Conservation (phyloP, 2,797 vertebrate genomes). For the Spea hammondii region DNA sequence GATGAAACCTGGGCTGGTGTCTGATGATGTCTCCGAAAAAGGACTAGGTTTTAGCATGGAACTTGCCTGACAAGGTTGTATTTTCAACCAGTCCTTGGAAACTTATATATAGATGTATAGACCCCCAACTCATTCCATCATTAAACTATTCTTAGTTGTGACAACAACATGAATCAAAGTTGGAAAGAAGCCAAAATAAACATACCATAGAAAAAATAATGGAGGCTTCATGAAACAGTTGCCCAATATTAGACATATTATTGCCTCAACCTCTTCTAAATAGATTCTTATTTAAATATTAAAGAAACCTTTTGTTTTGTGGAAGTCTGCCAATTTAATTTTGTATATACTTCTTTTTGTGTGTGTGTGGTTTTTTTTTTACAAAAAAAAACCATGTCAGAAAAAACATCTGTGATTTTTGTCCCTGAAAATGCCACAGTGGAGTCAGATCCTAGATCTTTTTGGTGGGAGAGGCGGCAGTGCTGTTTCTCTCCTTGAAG, state of each 20-base stretch:
- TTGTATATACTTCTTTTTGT: too few relatives aligned
- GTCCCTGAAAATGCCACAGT: too few relatives aligned
- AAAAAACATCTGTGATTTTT: too few relatives aligned
- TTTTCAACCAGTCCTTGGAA: neutral
- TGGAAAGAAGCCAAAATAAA: slow-evolving; percentile 26
- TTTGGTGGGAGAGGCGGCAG: too few relatives aligned
- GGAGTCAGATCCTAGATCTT: too few relatives aligned
- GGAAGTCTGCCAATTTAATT: too few relatives aligned
- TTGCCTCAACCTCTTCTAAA: too few relatives aligned
- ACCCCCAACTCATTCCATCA: neutral
- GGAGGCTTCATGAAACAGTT: slow-evolving; percentile 20
- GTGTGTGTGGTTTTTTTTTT: too few relatives aligned
- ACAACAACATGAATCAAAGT: slow-evolving; percentile 9
- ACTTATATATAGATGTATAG: too few relatives aligned
- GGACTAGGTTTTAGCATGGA: neutral
- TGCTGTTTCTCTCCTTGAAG: too few relatives aligned
- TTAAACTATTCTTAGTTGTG: slow-evolving; percentile 2
- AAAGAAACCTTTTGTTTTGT: too few relatives aligned
- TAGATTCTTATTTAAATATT: too few relatives aligned
- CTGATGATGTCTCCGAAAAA: neutral
- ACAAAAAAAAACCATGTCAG: neutral
- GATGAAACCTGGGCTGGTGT: neutral
- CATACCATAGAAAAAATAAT: slow-evolving; percentile 13
- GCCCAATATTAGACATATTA: slow-evolving; percentile 3
- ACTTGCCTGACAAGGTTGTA: slow-evolving; percentile 33